These are phyloP conservation scores for Aphidius ervi DNA, from an alignment of 1,140 invertebrate species.

Conservation along the genomic window DNA sequence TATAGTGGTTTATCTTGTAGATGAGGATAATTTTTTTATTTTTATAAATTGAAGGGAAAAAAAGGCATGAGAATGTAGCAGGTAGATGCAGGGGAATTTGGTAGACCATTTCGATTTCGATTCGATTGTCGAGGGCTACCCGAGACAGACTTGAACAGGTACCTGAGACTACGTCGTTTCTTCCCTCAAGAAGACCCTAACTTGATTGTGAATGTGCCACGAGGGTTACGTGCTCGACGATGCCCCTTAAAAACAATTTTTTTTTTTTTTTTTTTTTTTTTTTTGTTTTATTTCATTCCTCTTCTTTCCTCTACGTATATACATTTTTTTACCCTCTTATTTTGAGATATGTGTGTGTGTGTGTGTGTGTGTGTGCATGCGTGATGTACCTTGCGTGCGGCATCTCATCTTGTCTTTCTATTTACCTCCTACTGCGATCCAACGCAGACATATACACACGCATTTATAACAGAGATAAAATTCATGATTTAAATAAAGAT, in stretches of 20 bases:
- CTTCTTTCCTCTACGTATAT: background rate
- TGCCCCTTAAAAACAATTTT: background rate
- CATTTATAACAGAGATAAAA: no score
- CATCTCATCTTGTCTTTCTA: slow-evolving; percentile 4
- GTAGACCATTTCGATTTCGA: slow-evolving; percentile 29
- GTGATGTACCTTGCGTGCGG: slow-evolving; percentile 3
- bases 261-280: slow-evolving; percentile 10
- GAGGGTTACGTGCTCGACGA: background rate
- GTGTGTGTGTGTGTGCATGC: no score
- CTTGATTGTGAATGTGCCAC: background rate
- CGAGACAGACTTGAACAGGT: slow-evolving; percentile 16
- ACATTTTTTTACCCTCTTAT: background rate
- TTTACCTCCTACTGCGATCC: slow-evolving; percentile 24
- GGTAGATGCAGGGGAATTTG: slow-evolving; percentile 29
- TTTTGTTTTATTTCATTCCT: background rate
- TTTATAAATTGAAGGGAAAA: background rate
- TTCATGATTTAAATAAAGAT: no score
- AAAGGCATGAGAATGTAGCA: background rate
- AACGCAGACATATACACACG: slow-evolving; percentile 23
- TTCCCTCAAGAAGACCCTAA: background rate
- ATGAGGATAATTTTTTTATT: no score
- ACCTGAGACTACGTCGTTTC: slow-evolving; percentile 10
- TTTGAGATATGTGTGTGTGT: no score
- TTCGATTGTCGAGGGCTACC: slow-evolving; percentile 27
- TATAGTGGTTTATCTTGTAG: no score